These are phyloP conservation scores for Leptinotarsa undecemlineata DNA, from an alignment of 1,140 invertebrate species.

Conservation along the genomic window DNA sequence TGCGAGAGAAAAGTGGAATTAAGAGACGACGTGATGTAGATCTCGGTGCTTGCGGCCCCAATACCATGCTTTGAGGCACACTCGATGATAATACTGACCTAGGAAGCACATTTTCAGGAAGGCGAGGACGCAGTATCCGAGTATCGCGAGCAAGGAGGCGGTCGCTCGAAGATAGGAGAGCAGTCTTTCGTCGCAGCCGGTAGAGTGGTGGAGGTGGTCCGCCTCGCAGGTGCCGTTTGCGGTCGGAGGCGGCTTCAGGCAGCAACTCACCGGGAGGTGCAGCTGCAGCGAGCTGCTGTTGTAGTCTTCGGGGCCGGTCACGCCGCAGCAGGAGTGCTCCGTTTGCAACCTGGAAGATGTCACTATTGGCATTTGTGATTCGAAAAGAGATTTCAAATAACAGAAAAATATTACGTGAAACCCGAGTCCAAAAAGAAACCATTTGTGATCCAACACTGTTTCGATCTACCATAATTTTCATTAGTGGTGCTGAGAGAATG, in stretches of 20 bases:
- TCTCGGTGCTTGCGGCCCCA: no score
- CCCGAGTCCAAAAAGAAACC: no score
- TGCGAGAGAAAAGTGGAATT: not conserved
- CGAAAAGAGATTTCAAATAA: no score
- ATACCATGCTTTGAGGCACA: no score
- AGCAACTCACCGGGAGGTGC: constrained; percentile 51
- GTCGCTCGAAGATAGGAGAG: constrained; percentile 75
- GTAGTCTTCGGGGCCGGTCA: constrained; percentile 53
- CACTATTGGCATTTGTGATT: no score
- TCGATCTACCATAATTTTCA: no score
- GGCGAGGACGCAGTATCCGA: constrained; percentile 87
- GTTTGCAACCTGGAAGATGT: constrained; percentile 63
- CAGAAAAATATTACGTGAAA: no score
- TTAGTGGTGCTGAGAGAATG: no score
- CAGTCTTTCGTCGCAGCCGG: constrained; percentile 72
- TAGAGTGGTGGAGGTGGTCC: constrained; percentile 33
- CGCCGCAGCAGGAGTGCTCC: constrained; percentile 79
- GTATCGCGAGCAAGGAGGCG: constrained; percentile 79
- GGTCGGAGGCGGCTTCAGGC: constrained; percentile 40
- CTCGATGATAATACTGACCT: constrained; percentile 46
- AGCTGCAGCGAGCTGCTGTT: constrained; percentile 37
- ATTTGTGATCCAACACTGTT: no score
- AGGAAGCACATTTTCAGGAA: constrained; percentile 90
- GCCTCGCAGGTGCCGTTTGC: constrained; percentile 22
- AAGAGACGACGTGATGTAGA: not conserved